These are phyloP conservation scores for Oenanthe melanoleuca DNA, from an alignment of 2,113 vertebrate species.

Conservation along the genomic window DNA sequence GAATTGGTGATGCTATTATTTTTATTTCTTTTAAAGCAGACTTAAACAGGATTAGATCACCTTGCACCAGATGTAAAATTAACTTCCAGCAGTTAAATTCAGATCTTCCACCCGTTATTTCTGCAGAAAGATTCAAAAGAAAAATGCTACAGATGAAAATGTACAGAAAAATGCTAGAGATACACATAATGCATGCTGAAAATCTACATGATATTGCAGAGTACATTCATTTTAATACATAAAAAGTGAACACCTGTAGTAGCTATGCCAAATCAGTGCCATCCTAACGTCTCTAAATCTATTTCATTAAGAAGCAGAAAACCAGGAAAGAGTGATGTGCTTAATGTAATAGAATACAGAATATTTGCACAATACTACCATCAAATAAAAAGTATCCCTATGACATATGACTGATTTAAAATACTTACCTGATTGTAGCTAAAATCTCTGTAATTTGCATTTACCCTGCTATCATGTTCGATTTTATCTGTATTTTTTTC, in stretches of 20 bases:
- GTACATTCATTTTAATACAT: slow-evolving; percentile 39
- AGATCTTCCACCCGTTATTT: background rate
- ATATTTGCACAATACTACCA: background rate
- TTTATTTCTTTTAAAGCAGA: background rate
- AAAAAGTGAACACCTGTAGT: slow-evolving; percentile 15
- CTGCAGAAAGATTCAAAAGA: background rate
- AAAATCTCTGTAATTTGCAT: background rate
- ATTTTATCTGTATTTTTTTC: background rate
- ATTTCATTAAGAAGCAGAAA: slow-evolving; percentile 39
- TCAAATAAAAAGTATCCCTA: background rate
- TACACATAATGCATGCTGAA: background rate
- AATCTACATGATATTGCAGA: slow-evolving; percentile 17
- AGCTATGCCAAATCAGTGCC: slow-evolving; percentile 15
- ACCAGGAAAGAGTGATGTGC: background rate
- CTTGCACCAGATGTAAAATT: background rate
- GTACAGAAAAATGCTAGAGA: background rate
- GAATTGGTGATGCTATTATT: background rate
- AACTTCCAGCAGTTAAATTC: background rate
- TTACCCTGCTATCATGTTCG: background rate
- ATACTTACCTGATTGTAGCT: background rate
- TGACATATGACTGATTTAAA: background rate
- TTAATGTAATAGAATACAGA: slow-evolving; percentile 27
- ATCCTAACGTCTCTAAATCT: slow-evolving; percentile 38
- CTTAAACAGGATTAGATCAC: background rate
- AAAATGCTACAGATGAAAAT: background rate